These are phyloP conservation scores for Bombus turneri DNA, from an alignment of 1,140 invertebrate genomes.

Conservation along the genomic window DNA sequence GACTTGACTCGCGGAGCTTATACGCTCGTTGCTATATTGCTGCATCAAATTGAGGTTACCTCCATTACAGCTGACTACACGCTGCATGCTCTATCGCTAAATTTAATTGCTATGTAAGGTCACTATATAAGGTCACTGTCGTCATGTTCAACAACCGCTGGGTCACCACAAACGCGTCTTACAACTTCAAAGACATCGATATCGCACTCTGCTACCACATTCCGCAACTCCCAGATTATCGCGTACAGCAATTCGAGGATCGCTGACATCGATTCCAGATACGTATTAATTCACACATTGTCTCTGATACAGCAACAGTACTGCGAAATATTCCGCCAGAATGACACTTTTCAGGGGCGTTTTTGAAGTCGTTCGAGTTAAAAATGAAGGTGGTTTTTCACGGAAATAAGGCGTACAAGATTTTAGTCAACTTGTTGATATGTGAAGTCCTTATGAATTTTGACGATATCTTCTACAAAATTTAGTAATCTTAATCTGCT, in stretches of 20 bases:
- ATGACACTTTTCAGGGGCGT: too few species aligned
- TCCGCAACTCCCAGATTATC: background rate
- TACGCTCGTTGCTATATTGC: background rate
- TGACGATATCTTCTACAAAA: too few species aligned
- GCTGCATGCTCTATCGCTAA: background rate
- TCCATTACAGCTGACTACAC: too few species aligned
- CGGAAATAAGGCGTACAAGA: too few species aligned
- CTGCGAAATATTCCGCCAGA: too few species aligned
- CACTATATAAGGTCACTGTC: background rate
- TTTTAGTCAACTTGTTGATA: too few species aligned
- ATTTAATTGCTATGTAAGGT: background rate
- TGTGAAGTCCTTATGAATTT: too few species aligned
- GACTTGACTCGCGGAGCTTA: background rate
- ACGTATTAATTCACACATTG: background rate
- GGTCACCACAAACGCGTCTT: background rate
- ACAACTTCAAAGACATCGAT: constrained; percentile 8
- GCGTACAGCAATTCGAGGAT: background rate
- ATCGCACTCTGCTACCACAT: background rate
- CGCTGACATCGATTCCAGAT: background rate
- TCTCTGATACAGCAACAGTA: too few species aligned
- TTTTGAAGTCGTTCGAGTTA: too few species aligned
- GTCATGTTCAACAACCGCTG: background rate
- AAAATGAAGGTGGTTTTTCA: too few species aligned
- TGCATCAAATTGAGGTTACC: too few species aligned
- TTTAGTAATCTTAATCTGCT: too few species aligned